phyloP scores from a whole-genome alignment of 2,888 invertebrate species.

The Latrodectus elegans region DNA sequence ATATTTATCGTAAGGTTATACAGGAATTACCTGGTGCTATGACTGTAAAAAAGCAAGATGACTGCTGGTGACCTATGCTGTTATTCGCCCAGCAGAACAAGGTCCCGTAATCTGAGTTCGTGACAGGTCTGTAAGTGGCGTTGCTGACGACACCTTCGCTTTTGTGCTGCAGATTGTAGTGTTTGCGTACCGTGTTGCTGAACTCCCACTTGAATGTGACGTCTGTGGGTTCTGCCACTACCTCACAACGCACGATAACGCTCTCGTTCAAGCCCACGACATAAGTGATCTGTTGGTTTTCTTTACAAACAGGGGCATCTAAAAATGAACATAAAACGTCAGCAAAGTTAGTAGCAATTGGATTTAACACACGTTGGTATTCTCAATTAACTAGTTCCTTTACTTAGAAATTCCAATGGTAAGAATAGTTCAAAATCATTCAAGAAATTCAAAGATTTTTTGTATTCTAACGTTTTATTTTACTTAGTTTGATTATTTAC shows the following conservation, averaged over 20 bases:
- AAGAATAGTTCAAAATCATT: too few relatives aligned
- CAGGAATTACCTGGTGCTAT: conserved; percentile 53
- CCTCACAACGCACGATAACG: conserved; percentile 59
- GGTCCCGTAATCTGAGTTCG: conserved; percentile 53
- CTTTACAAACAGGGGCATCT: conserved; percentile 62
- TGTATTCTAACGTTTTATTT: too few relatives aligned
- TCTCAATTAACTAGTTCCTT: too few relatives aligned
- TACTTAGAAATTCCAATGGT: too few relatives aligned
- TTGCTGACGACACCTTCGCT: conserved; percentile 57
- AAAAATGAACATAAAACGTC: not conserved
- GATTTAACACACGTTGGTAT: too few relatives aligned
- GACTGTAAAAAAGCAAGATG: conserved; percentile 64
- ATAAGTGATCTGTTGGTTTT: conserved; percentile 64
- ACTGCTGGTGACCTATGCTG: conserved; percentile 61
- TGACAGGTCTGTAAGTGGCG: conserved; percentile 54
- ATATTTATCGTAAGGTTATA: too few relatives aligned
- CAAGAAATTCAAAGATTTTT: too few relatives aligned
- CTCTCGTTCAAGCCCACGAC: conserved; percentile 52
- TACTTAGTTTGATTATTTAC: too few relatives aligned
- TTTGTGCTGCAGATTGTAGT: conserved; percentile 57
- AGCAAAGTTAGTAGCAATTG: too few relatives aligned
- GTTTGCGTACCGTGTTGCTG: conserved; percentile 65
- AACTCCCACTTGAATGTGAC: conserved; percentile 67
- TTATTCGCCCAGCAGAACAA: conserved; percentile 67
- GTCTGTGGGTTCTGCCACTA: conserved; percentile 55